A percentile compares a stretch with the other conserved stretches of the same genome.
These are phyloP conservation scores for Poecilia wingei DNA, from an alignment of 2,797 vertebrate genomes.

Conservation along the genomic window DNA sequence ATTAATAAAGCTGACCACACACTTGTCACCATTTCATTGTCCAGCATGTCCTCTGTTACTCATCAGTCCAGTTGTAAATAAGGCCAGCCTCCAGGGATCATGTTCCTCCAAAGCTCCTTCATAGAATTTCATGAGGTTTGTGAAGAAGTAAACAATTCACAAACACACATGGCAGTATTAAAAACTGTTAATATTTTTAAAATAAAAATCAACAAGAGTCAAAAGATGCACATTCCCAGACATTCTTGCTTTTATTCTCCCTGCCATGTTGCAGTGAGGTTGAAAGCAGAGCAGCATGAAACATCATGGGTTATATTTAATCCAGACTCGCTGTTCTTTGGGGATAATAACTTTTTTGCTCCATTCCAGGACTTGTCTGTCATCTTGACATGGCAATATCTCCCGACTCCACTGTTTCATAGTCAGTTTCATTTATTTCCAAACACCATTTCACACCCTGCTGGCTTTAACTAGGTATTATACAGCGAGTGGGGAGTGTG, in stretches of 20 bases:
- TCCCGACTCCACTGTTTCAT: slow-evolving; percentile 90
- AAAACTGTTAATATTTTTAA: slow-evolving; percentile 57
- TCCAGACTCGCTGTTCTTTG: slow-evolving; percentile 91
- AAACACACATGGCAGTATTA: slow-evolving; percentile 58
- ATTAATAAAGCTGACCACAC: slow-evolving; percentile 82
- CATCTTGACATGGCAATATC: slow-evolving; percentile 97
- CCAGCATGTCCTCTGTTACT: slow-evolving; percentile 75
- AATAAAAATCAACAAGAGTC: slow-evolving; percentile 54
- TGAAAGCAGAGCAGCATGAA: slow-evolving; percentile 85
- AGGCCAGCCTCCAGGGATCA: slow-evolving; percentile 69
- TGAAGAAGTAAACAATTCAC: slow-evolving; percentile 74
- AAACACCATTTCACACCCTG: slow-evolving; percentile 99
- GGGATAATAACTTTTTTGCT: slow-evolving; percentile 98
- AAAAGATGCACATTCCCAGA: slow-evolving; percentile 77
- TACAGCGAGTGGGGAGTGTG: slow-evolving; percentile 92
- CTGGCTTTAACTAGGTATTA: slow-evolving; percentile 96
- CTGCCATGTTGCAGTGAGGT: slow-evolving; percentile 83
- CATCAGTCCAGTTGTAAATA: slow-evolving; percentile 77
- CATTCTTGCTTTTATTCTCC: slow-evolving; percentile 71
- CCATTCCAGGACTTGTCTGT: slow-evolving; percentile 98
- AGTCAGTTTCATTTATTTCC: slow-evolving; percentile 99
- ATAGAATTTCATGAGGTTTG: slow-evolving; percentile 65
- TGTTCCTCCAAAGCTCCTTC: slow-evolving; percentile 70
- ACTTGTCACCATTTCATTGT: slow-evolving; percentile 76
- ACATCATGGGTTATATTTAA: slow-evolving; percentile 93